phyloP scores from a whole-genome alignment of 2,888 invertebrate species.

The Spilosoma lubricipeda region DNA sequence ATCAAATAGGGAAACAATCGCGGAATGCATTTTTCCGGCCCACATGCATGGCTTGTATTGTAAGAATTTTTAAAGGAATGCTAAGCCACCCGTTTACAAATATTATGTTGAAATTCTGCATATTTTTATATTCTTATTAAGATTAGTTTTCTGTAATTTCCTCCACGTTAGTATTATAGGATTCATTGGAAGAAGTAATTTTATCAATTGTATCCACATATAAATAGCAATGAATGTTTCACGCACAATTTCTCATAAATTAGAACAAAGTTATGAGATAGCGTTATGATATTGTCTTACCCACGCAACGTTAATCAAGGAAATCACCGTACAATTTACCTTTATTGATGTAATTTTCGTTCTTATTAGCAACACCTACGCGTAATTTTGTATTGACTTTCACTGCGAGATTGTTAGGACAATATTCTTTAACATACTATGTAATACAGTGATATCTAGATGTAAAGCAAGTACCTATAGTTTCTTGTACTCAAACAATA shows the following conservation, averaged over 20 bases:
- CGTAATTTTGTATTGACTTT: slow-evolving; percentile 29
- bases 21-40: too few relatives aligned
- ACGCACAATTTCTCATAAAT: neutral
- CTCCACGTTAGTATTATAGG: too few relatives aligned
- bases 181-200: too few relatives aligned
- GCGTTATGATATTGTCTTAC: slow-evolving; percentile 25
- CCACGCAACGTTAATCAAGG: slow-evolving; percentile 38
- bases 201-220: slow-evolving; percentile 15
- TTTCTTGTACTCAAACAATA: neutral
- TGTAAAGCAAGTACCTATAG: neutral
- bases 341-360: slow-evolving; percentile 44
- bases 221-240: slow-evolving; percentile 38
- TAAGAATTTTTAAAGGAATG: too few relatives aligned
- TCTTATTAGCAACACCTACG: slow-evolving; percentile 37
- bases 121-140: too few relatives aligned
- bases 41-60: too few relatives aligned
- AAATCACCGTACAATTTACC: slow-evolving; percentile 38
- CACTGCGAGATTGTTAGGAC: slow-evolving; percentile 14
- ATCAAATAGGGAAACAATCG: too few relatives aligned
- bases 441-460: neutral
- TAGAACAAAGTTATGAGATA: slow-evolving; percentile 21
- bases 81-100: too few relatives aligned
- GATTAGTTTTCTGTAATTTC: too few relatives aligned
- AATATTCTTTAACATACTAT: neutral
- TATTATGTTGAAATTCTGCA: too few relatives aligned